Conservation (phyloP, 2,797 vertebrate species). For the Amphiprion clarkii region DNA sequence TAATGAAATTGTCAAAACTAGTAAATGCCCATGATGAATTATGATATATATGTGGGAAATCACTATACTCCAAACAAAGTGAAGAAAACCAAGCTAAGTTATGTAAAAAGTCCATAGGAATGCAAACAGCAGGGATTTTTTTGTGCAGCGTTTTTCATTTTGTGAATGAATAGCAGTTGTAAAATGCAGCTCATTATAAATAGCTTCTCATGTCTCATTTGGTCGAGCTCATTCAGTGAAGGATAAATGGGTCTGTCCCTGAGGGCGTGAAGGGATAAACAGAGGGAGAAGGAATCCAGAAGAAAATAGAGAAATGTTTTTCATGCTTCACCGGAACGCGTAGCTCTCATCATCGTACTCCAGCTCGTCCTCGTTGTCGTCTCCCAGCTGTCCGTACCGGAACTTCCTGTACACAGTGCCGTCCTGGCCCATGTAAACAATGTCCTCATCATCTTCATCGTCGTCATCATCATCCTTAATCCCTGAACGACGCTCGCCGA, state of each 20-base stretch:
- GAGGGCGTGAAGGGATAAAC: conserved; percentile 48
- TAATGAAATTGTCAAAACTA: conserved; percentile 35
- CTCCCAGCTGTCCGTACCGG: conserved; percentile 91
- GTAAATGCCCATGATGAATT: conserved; percentile 15
- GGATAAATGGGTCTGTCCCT: conserved; percentile 60
- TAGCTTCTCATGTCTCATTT: conserved; percentile 64
- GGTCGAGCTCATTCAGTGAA: conserved; percentile 55
- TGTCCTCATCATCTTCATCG: conserved; percentile 91
- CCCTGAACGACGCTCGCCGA: conserved; percentile 76
- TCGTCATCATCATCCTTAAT: conserved; percentile 70
- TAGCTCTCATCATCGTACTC: conserved; percentile 97
- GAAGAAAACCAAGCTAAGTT: conserved; percentile 34
- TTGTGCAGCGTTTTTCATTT: conserved; percentile 49
- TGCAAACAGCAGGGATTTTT: conserved; percentile 24
- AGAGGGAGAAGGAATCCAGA: conserved; percentile 21
- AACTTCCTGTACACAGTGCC: conserved; percentile 96
- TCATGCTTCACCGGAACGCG: conserved; percentile 84
- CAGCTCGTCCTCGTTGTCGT: conserved; percentile 91
- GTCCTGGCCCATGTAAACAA: conserved; percentile 96
- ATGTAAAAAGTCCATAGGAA: conserved; percentile 16
- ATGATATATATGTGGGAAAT: conserved; percentile 2
- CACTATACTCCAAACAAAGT: conserved; percentile 27
- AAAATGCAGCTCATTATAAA: conserved; percentile 58
- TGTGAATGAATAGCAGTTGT: conserved; percentile 50
- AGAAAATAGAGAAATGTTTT: neutral